phyloP scores from a whole-genome alignment of 2,797 vertebrate species.

The Mico argentatus region DNA sequence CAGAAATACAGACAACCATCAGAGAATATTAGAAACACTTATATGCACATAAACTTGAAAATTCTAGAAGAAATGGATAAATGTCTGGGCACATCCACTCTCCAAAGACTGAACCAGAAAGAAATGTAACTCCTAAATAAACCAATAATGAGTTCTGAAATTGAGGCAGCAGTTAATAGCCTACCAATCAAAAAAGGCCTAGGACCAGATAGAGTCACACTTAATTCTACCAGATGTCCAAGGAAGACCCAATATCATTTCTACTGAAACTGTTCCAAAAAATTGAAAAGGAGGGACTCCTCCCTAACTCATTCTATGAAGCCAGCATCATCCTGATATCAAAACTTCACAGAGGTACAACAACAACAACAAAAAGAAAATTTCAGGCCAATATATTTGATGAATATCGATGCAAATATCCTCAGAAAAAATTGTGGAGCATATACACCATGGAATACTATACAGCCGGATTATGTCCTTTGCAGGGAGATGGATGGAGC shows the following conservation, averaged over 20 bases:
- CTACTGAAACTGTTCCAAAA: background rate
- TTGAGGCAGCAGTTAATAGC: background rate
- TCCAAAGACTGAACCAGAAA: too few species aligned
- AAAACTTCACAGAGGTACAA: background rate
- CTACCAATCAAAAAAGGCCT: background rate
- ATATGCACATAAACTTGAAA: background rate
- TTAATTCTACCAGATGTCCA: background rate
- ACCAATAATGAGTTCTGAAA: background rate
- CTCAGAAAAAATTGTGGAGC: background rate
- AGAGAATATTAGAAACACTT: background rate
- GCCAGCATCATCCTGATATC: background rate
- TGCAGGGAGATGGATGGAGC: background rate
- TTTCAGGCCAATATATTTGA: background rate
- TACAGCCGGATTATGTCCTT: background rate
- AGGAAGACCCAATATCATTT: background rate
- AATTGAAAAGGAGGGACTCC: background rate
- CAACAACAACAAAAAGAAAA: background rate
- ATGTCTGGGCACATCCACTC: too few species aligned
- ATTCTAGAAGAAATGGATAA: background rate
- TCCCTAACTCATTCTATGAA: background rate
- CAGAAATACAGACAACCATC: background rate
- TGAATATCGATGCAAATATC: background rate
- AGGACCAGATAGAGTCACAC: background rate
- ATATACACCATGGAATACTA: background rate
- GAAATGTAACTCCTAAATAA: background rate